These are phyloP conservation scores for Pseudeuparius sepicola DNA, from an alignment of 2,888 invertebrate genomes.

Conservation along the genomic window DNA sequence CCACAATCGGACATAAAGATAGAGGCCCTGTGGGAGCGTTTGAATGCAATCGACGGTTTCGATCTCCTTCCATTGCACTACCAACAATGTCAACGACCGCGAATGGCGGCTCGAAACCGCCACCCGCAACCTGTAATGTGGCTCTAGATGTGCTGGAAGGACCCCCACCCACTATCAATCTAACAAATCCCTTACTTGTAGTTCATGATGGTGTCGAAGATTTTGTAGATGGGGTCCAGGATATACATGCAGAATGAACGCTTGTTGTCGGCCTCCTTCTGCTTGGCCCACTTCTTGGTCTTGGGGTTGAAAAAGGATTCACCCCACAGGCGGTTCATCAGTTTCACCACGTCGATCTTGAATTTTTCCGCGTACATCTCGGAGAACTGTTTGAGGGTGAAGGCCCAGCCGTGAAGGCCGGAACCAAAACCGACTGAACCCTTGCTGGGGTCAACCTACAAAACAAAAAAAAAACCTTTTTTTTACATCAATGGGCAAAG, in stretches of 20 bases:
- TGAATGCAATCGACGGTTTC: constrained; percentile 41
- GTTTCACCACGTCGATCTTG: constrained; percentile 91
- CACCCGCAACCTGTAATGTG: constrained; percentile 28
- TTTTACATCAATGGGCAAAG: not conserved
- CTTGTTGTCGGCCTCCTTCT: constrained; percentile 83
- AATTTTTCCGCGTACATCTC: constrained; percentile 99
- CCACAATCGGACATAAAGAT: constrained; percentile 66
- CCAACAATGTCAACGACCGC: constrained; percentile 44
- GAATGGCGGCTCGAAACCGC: constrained; percentile 19
- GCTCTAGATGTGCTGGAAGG: constrained; percentile 32
- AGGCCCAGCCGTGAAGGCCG: constrained; percentile 99
- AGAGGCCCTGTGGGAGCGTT: constrained; percentile 71
- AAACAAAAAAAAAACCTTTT: constrained; percentile 12
- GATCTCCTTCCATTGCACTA: constrained; percentile 59
- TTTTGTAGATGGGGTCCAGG: constrained; percentile 96
- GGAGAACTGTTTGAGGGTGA: constrained; percentile 98
- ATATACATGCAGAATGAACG: constrained; percentile 99
- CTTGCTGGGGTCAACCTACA: constrained; percentile 84
- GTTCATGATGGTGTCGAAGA: constrained; percentile 60
- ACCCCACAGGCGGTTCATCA: constrained; percentile 95
- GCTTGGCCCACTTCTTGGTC: constrained; percentile 97
- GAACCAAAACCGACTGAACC: constrained; percentile 99
- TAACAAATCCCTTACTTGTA: constrained; percentile 33
- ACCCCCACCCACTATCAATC: constrained; percentile 4
- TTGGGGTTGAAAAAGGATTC: constrained; percentile 97